phyloP scores from a whole-genome alignment of 2,888 invertebrate genomes.

The Odontocerum albicorne region DNA sequence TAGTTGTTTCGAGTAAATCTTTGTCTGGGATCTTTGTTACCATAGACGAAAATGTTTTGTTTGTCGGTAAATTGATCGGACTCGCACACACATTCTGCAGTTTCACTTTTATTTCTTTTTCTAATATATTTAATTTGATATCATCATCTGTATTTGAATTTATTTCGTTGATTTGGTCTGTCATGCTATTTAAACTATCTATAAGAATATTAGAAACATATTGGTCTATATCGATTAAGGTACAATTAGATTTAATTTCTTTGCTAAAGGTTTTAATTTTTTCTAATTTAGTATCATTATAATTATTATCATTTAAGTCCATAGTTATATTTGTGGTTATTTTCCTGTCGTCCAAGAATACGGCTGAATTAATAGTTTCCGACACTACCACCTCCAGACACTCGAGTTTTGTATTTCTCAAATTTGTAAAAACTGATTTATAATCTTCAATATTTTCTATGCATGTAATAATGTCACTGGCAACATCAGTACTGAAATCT shows the following conservation, averaged over 20 bases:
- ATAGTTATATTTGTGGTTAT: background rate
- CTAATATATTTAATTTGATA: constrained; percentile 50
- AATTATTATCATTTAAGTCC: constrained; percentile 1
- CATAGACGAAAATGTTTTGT: constrained; percentile 48
- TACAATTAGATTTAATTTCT: constrained; percentile 16
- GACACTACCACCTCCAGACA: constrained; percentile 53
- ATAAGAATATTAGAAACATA: constrained; percentile 57
- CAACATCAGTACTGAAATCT: constrained; percentile 27
- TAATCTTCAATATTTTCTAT: constrained; percentile 21
- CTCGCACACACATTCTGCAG: constrained; percentile 56
- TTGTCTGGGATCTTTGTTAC: constrained; percentile 32
- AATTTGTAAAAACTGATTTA: background rate
- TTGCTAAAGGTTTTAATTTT: constrained; percentile 11
- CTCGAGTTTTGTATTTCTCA: constrained; percentile 39
- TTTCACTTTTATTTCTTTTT: constrained; percentile 56
- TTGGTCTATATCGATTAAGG: constrained; percentile 48
- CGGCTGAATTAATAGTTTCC: constrained; percentile 44
- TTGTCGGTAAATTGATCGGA: constrained; percentile 46
- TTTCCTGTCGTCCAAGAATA: constrained; percentile 34
- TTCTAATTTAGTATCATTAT: constrained; percentile 1
- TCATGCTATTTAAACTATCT: constrained; percentile 54
- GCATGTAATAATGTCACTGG: constrained; percentile 27
- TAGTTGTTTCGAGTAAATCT: constrained; percentile 33
- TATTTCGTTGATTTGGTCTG: constrained; percentile 53
- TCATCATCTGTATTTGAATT: constrained; percentile 48